Evolutionary conservation across 64 coral and sea anemone genomes (phyloP).

Genomic region (Montipora cactus): DNA sequence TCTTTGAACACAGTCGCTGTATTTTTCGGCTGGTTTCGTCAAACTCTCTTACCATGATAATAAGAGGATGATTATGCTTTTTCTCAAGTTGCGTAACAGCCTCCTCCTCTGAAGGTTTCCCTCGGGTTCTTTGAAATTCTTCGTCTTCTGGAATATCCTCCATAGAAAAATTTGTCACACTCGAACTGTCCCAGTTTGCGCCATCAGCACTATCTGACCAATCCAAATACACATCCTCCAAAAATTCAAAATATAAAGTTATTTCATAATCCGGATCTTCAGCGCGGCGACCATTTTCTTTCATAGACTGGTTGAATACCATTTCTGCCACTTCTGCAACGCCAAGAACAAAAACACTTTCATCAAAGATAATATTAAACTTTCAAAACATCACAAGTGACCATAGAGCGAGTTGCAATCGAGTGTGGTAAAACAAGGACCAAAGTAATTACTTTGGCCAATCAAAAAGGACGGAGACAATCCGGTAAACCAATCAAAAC

Average conservation of each 20-base stretch:
- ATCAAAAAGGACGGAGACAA: too few species aligned
- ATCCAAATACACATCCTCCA: constrained; percentile 88
- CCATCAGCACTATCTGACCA: constrained; percentile 57
- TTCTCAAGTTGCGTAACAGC: constrained; percentile 67
- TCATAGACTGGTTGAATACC: constrained; percentile 87
- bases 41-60: constrained; percentile 84
- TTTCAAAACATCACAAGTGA: too few species aligned
- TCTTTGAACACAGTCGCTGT: too few species aligned
- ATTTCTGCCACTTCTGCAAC: constrained; percentile 84
- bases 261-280: constrained; percentile 76
- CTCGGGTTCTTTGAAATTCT: neutral
- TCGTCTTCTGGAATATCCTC: constrained; percentile 40
- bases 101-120: neutral
- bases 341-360: neutral
- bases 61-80: constrained; percentile 87
- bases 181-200: constrained; percentile 31
- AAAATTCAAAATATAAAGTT: constrained; percentile 82
- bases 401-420: too few species aligned
- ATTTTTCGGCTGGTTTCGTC: too few species aligned
- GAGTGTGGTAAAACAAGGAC: too few species aligned
- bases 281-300: constrained; percentile 54
- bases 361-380: too few species aligned
- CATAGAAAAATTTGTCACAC: neutral
- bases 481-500: too few species aligned
- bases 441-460: too few species aligned